These are phyloP conservation scores for mouse (Mus musculus) DNA, from an alignment of 2,113 vertebrate genomes.

Conservation along the genomic window DNA sequence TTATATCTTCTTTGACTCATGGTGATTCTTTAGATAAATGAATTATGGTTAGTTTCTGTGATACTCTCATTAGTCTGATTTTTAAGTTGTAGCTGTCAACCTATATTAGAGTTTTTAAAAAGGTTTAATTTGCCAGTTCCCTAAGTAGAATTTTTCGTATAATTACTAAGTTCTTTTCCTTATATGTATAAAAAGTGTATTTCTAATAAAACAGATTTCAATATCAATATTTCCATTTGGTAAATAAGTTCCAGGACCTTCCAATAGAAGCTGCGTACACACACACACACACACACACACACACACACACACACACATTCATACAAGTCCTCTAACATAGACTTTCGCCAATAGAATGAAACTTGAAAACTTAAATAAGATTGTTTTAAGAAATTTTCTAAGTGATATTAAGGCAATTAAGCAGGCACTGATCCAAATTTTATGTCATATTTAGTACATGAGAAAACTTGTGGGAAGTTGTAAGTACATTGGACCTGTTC, in stretches of 20 bases:
- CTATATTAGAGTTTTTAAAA: background rate
- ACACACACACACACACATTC: background rate
- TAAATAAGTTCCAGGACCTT: background rate
- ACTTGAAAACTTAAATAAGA: background rate
- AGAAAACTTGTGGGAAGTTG: conserved; percentile 63
- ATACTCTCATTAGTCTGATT: background rate
- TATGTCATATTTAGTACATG: conserved; percentile 71
- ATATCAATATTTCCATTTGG: background rate
- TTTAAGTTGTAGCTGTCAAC: background rate
- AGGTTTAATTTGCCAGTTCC: background rate
- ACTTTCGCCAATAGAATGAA: background rate
- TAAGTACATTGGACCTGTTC: conserved; percentile 70
- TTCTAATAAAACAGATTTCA: conserved; percentile 31
- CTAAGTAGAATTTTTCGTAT: conserved; percentile 10
- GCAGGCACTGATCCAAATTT: conserved; percentile 75
- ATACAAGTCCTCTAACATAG: background rate
- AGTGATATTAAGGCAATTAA: conserved; percentile 9
- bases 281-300: background rate
- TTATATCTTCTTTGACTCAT: background rate
- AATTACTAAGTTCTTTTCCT: background rate
- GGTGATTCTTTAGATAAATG: background rate
- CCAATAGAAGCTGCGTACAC: background rate
- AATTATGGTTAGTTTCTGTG: background rate
- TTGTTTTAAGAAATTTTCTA: background rate
- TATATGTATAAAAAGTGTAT: background rate